phyloP scores from a whole-genome alignment of 2,888 invertebrate genomes.

The Synergus umbraculus region DNA sequence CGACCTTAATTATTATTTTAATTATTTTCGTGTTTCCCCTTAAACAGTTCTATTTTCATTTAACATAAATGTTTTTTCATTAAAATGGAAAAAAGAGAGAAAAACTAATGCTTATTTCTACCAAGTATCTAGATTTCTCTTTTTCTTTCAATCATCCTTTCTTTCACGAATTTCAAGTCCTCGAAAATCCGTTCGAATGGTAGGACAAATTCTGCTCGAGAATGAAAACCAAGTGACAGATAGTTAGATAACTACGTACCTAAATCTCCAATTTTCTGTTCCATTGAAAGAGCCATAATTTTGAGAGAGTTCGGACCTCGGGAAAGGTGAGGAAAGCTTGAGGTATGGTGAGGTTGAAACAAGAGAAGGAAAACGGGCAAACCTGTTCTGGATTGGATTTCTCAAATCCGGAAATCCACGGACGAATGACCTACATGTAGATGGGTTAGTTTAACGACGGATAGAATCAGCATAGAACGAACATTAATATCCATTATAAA shows the following conservation, averaged over 20 bases:
- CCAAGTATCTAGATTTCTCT: neutral
- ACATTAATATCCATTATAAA: constrained; percentile 71
- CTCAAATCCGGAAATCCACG: constrained; percentile 54
- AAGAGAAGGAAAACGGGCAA: constrained; percentile 15
- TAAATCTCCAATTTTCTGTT: neutral
- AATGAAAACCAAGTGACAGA: constrained; percentile 5
- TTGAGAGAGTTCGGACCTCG: neutral
- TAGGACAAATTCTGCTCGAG: neutral
- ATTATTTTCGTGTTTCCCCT: too few relatives aligned
- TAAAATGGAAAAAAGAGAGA: too few relatives aligned
- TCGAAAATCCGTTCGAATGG: neutral
- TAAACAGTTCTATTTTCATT: too few relatives aligned
- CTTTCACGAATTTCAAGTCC: neutral
- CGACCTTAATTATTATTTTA: too few relatives aligned
- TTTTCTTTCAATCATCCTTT: neutral
- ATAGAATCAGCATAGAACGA: constrained; percentile 64
- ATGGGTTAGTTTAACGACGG: constrained; percentile 39
- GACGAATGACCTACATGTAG: constrained; percentile 47
- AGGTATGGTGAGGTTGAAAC: constrained; percentile 19
- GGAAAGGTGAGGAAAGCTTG: constrained; percentile 9
- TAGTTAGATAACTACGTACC: neutral
- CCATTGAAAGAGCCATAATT: constrained; percentile 2
- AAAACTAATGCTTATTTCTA: too few relatives aligned
- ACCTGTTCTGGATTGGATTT: constrained; percentile 43
- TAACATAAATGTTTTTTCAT: too few relatives aligned